phyloP scores from a whole-genome alignment of 92 coral and sea anemone genomes.

The Virgularia gustaviana region DNA sequence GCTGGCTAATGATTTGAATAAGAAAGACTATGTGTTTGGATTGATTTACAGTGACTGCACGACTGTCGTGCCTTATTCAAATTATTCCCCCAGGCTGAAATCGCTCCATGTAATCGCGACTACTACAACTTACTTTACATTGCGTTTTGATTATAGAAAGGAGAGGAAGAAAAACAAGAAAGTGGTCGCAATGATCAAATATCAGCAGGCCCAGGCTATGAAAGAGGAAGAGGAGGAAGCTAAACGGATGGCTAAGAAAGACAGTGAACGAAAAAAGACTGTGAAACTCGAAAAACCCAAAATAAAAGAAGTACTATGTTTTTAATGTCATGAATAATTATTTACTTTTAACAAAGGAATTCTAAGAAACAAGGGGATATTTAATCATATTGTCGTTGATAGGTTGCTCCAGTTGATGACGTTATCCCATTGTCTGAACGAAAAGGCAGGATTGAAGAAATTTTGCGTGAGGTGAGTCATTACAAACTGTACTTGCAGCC shows the following conservation, averaged over 20 bases:
- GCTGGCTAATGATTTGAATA: no score
- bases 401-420: neutral
- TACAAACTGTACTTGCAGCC: no score
- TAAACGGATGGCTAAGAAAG: neutral
- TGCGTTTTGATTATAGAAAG: neutral
- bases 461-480: conserved; percentile 25
- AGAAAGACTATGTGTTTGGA: no score
- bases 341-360: no score
- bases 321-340: neutral
- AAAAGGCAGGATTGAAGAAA: conserved; percentile 21
- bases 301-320: conserved; percentile 13
- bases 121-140: no score
- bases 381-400: neutral
- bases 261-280: conserved; percentile 24
- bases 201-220: conserved; percentile 17
- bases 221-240: conserved; percentile 23
- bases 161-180: conserved; percentile 7
- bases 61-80: no score
- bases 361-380: no score
- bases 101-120: no score
- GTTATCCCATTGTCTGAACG: neutral
- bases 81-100: no score
- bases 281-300: conserved; percentile 38
- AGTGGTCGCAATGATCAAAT: neutral
- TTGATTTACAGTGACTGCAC: no score